These are phyloP conservation scores for Channa maculata DNA, from an alignment of 2,113 vertebrate genomes.

Conservation along the genomic window DNA sequence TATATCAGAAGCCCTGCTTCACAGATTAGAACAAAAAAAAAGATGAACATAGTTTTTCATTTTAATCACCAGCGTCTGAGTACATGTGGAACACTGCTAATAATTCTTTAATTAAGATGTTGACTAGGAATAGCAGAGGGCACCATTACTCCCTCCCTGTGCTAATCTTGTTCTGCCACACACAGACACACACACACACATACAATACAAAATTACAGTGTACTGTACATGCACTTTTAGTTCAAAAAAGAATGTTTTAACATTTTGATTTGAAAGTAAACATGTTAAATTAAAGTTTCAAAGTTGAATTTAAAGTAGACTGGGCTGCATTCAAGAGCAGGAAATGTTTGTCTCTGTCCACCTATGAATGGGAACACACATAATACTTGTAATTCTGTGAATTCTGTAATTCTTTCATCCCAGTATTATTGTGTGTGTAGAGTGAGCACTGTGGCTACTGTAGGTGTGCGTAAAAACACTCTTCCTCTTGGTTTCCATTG, in stretches of 20 bases:
- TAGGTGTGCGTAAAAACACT: neutral
- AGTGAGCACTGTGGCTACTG: neutral
- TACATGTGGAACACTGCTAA: conserved; percentile 74
- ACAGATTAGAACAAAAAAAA: conserved; percentile 69
- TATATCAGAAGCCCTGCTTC: conserved; percentile 60
- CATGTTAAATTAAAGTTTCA: neutral
- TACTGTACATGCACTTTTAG: neutral
- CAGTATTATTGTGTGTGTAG: neutral
- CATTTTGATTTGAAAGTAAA: conserved; percentile 25
- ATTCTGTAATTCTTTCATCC: no score
- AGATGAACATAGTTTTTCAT: conserved; percentile 61
- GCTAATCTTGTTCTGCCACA: conserved; percentile 9
- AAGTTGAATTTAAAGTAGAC: conserved; percentile 32
- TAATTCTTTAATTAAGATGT: conserved; percentile 84
- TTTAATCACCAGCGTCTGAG: conserved; percentile 77
- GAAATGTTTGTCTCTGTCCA: neutral
- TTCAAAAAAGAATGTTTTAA: neutral
- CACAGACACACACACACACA: conserved; percentile 17
- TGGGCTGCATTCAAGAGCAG: conserved; percentile 7
- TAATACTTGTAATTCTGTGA: no score
- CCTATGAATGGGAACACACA: neutral
- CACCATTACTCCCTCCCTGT: conserved; percentile 39
- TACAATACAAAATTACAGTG: conserved; percentile 13
- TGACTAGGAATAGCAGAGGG: conserved; percentile 74
- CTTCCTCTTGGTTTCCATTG: conserved; percentile 10